Conservation (phyloP, 2,797 vertebrate species). For the Xyrichtys novacula region DNA sequence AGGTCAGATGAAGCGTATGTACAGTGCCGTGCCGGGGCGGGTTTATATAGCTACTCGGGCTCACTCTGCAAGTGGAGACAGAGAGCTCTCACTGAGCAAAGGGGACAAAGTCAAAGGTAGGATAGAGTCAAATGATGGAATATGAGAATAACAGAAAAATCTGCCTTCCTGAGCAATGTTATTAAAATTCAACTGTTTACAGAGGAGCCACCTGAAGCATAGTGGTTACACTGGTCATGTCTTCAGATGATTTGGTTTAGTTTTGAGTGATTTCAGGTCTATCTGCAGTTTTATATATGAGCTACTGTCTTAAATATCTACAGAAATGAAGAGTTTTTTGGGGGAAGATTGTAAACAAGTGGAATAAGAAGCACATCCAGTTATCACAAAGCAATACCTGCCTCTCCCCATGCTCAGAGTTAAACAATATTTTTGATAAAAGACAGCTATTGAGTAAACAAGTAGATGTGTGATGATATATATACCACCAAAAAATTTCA, state of each 20-base stretch:
- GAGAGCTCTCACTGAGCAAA: conserved; percentile 91
- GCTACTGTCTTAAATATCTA: conserved; percentile 12
- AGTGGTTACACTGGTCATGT: neutral
- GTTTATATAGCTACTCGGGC: conserved; percentile 89
- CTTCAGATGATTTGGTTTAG: neutral
- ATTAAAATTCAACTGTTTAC: neutral
- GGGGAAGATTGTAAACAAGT: conserved; percentile 36
- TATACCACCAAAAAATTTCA: neutral
- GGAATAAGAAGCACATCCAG: conserved; percentile 16
- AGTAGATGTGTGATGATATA: neutral
- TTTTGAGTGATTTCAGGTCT: neutral
- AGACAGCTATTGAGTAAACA: conserved; percentile 9
- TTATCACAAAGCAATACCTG: conserved; percentile 33
- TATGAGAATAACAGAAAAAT: neutral
- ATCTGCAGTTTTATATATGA: neutral
- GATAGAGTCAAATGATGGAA: neutral
- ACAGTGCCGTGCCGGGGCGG: conserved; percentile 92
- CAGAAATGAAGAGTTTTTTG: conserved; percentile 3
- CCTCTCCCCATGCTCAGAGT: conserved; percentile 11
- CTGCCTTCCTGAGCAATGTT: too few relatives aligned
- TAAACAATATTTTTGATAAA: conserved; percentile 15
- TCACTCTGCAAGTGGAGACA: conserved; percentile 89
- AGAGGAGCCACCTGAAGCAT: neutral
- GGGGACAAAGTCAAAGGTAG: conserved; percentile 95
- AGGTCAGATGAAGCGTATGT: conserved; percentile 88